Base-by-base conservation (phyloP, 1,140 invertebrate genomes). In the Oppia nitens region DNA sequence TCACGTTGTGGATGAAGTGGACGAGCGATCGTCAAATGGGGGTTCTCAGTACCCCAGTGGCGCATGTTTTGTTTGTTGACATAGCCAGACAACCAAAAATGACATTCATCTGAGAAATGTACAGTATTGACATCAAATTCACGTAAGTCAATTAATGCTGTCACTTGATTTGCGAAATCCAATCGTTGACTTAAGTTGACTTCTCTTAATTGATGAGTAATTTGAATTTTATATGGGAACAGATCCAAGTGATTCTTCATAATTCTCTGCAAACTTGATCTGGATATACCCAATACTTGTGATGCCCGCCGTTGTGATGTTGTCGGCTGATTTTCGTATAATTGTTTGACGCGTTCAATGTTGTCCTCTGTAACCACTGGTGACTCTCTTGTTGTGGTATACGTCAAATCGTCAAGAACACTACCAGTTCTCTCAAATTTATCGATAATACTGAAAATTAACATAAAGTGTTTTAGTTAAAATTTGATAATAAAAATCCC, bases 21-120 rank as follows among this genome's bases (percentile, higher is more conserved):
- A 6, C 23, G 2, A 24, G n/a, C 11, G n/a, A 25, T 20, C 4
- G 9, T 3, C 4, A 32, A 27, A 55, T 20, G 20, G 50, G 61
- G 26, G 32, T 60, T 50, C 12, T 32, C 9, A 20, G n/a, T 27
- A 25, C 45, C 40, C 61, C 51, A 62, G 26, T 47, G 25, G 21
- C 57, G 29, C 11, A 27, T 50, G 32, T 62, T 62, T 45, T 62
- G 51, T 25, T 27, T 52, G 40, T 60, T 62, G 1, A 47, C 47
- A 14, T 54, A 54, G 14, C 57, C 51, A n/a, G 23, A 23, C 12
- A 60, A 25, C 14, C 21, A 21, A 40, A 62, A 59, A 49, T 54
- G 49, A 17, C 56, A 49, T 32, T 62, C 57, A 48, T 62, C 61
- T 21, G 49, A 54, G 20, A 60, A 63, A 47, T 29, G 52, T n/a